Evolutionary conservation across 2,888 invertebrate species (phyloP).

Genomic region (Drosophila algonquin): DNA sequence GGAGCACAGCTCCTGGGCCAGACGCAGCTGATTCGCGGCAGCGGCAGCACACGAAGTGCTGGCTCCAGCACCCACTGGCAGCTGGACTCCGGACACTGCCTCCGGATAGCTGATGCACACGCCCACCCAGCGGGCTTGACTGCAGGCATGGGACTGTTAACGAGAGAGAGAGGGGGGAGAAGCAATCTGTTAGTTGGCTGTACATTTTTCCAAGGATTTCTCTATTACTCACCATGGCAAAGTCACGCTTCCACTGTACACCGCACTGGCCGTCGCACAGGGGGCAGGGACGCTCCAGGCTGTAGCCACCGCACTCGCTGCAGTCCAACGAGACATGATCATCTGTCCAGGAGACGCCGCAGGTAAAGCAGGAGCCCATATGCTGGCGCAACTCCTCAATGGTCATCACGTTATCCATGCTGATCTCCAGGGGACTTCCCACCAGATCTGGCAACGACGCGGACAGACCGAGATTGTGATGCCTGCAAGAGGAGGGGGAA

Average conservation of each 20-base stretch:
- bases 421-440: slow-evolving; percentile 83
- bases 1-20: slow-evolving; percentile 85
- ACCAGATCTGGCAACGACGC: slow-evolving; percentile 83
- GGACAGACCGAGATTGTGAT: slow-evolving; percentile 83
- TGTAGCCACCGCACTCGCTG: slow-evolving; percentile 91
- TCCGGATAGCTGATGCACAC: slow-evolving; percentile 86
- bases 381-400: slow-evolving; percentile 89
- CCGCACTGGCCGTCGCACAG: slow-evolving; percentile 90
- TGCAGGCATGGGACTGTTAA: slow-evolving; percentile 88
- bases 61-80: slow-evolving; percentile 71
- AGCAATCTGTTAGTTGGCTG: slow-evolving; percentile 1
- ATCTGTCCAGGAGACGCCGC: slow-evolving; percentile 92
- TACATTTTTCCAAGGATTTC: not conserved
- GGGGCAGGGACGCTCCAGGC: slow-evolving; percentile 90
- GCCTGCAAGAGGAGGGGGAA: slow-evolving; percentile 69
- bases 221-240: slow-evolving; percentile 87
- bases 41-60: slow-evolving; percentile 79
- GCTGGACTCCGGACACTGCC: slow-evolving; percentile 65
- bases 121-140: slow-evolving; percentile 90
- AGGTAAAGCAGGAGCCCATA: slow-evolving; percentile 90
- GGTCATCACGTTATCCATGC: slow-evolving; percentile 86
- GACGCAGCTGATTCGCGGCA: slow-evolving; percentile 82
- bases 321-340: slow-evolving; percentile 91
- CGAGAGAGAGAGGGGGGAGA: slow-evolving; percentile 30
- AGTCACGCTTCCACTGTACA: slow-evolving; percentile 90